phyloP scores from a whole-genome alignment of 2,797 vertebrate species.

The Gobio occitaniae region DNA sequence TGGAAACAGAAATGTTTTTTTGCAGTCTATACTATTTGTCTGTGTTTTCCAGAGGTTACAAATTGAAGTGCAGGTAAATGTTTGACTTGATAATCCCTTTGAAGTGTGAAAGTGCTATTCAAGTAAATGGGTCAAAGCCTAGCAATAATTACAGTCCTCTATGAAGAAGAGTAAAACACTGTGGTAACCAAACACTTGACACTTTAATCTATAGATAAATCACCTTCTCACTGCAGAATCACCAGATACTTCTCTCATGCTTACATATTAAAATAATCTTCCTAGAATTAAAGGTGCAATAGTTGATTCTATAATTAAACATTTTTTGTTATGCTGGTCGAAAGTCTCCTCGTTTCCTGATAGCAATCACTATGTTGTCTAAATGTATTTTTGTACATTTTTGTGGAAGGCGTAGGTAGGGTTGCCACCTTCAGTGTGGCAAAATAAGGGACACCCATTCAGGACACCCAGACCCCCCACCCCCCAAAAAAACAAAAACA shows the following conservation, averaged over 20 bases:
- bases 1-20: background rate
- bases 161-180: constrained; percentile 41
- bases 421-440: no score
- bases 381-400: no score
- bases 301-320: no score
- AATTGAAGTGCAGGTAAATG: constrained; percentile 18
- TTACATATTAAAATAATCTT: background rate
- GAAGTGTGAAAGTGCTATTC: constrained; percentile 36
- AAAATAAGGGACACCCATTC: no score
- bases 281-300: background rate
- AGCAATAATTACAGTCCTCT: constrained; percentile 38
- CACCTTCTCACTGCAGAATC: constrained; percentile 16
- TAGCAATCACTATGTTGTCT: no score
- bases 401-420: no score
- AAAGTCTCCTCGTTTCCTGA: no score
- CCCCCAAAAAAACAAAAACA: no score
- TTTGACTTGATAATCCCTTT: constrained; percentile 21
- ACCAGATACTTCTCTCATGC: background rate
- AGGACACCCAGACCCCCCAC: no score
- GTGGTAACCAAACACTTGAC: constrained; percentile 35
- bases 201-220: constrained; percentile 39
- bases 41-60: constrained; percentile 15
- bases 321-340: no score
- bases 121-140: constrained; percentile 53
- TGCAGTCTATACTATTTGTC: background rate